Base-by-base conservation (phyloP, 2,797 vertebrate genomes). In the Siniperca obscura region DNA sequence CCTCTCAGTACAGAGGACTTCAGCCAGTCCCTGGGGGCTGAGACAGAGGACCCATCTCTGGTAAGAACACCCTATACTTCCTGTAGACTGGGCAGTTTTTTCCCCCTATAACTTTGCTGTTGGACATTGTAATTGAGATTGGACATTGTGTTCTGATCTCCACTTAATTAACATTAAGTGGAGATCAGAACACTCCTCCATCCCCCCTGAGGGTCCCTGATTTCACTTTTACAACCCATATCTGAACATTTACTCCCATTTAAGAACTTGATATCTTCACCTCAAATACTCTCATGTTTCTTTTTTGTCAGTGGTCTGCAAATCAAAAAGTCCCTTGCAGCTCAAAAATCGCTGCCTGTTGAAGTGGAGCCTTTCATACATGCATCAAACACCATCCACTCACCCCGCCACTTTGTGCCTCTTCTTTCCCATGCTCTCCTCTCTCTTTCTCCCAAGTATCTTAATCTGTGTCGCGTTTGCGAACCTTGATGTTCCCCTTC, bases 21-120 rank as follows among this genome's bases (percentile, higher is more conserved):
- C 89, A 93, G 76, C 86, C 95, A 95, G 93, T 94, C 94, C 57
- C 89, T 95, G 70, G 93, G 94, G 74, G 92, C 96, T 44, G 97
- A 98, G 93, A 93, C 96, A 83, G 97, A 98, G 87, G 97, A 98
- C 94, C 97, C 96, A 72, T 98, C 98, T 89, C 96, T 99, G 94
- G 98, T 99, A 98, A 97, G 91, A 94, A 95, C 90, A 87, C 77
- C 17, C 62, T 52, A 3, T 78, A 3, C 21, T 10, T 22, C 21
- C 11, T 22, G 6, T 19, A 4, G 21, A 67, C 13, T 0, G 8
- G 13, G 19, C 12, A 4, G 3, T 14, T 27, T 36, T 12, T 70
- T 19, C 50, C 5, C 55, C 9, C 19, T n/a, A 42, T 5, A 44
- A n/a, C 9, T 5, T 40, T n/a, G 27, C 30, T 68, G 34, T 12